Base-by-base conservation (phyloP, 2,888 invertebrate species). In the Bombylius major region DNA sequence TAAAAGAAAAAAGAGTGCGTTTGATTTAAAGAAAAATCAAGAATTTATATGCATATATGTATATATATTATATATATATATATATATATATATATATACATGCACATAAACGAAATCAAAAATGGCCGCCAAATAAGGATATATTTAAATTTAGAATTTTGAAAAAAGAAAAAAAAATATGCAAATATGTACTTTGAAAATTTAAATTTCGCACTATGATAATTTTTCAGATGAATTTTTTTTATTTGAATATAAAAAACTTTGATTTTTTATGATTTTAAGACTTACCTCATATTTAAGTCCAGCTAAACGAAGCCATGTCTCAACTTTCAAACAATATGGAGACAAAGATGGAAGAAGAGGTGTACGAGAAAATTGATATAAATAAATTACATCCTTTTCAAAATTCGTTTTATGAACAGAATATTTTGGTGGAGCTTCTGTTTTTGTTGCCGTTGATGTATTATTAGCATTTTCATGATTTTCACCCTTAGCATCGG, bases 321-420 rank as follows among this genome's bases (percentile, higher is more conserved):
- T 92, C 80, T 96, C 95, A 67, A 94, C 89, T 82, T 95, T 95
- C 72, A 95, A 82, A 78, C 92, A 93, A 76, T 88, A 94, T 58
- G 93, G 91, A 64, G 93, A 94, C 66, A 91, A 79, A 60, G 93
- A 92, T 59, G 94, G 94, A 70, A 94, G 78, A 71, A 89, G 79
- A 64, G 92, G 89, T 64, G 91, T 91, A 70, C 95, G 84, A 64
- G 91, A 85, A 75, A 95, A 92, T 77, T 95, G 95, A 76, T 93
- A 93, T 72, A 96, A 78, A 78, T 96, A 96, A 62, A 94, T 89
- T 67, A 89, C 79, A 75, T 95, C 95, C 78, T 92, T 89, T 70
- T 94, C 91, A 72, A 83, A 94, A 76, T 89, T 89, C 62, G 80
- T 75, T 76, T 93, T 93, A 75, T 91, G 91, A 63, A 91, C 92